Percentiles rank a stretch among this genome's conserved stretches.
Evolutionary conservation across 2,113 vertebrate species (phyloP).

Genomic region (Vulpes vulpes): DNA sequence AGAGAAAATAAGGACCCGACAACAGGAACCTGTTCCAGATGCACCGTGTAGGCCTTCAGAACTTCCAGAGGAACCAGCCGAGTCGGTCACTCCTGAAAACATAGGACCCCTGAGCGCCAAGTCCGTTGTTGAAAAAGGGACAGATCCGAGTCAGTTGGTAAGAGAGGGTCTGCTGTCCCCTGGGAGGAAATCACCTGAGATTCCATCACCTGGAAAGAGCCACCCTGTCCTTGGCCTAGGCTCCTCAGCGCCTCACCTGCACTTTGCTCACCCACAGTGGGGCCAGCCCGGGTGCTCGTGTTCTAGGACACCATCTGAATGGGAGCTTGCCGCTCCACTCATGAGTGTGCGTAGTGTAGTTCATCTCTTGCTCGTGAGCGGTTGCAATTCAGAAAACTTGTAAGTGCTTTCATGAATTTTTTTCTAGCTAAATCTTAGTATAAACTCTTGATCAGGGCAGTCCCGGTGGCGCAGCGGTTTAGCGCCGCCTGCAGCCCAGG

Average conservation of each 20-base stretch:
- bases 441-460: neutral
- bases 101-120: rapidly evolving
- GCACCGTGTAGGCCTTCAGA: neutral
- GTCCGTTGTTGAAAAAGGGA: neutral
- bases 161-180: neutral
- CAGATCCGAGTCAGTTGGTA: neutral
- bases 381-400: neutral
- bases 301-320: neutral
- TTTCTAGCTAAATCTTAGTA: neutral
- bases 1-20: neutral
- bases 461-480: too few species aligned
- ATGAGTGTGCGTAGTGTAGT: neutral
- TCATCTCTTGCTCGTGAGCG: neutral
- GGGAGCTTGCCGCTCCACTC: neutral
- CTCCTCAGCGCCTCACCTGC: neutral
- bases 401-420: neutral
- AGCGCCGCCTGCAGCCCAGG: too few species aligned
- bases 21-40: neutral
- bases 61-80: neutral
- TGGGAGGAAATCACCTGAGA: neutral
- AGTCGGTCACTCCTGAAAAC: neutral
- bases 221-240: neutral
- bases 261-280: neutral
- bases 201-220: neutral
- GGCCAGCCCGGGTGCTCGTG: neutral